Conservation (phyloP, 2,113 vertebrate genomes). For the Halcyon senegalensis region DNA sequence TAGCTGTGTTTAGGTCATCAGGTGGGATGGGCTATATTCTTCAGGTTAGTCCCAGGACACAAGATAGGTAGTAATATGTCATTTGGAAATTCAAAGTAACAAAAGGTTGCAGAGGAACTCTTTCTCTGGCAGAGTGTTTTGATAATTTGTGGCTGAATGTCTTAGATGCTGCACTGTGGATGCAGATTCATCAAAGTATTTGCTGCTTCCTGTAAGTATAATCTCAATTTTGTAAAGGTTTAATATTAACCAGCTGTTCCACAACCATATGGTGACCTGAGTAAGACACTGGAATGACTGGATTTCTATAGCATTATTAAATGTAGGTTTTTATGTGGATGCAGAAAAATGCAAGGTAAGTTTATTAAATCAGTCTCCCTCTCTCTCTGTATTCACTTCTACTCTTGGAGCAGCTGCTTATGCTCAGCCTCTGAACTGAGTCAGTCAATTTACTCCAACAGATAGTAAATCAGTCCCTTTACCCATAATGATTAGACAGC, state of each 20-base stretch:
- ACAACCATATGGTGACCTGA: slow-evolving; percentile 18
- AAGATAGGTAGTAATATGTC: background rate
- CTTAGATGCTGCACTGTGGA: background rate
- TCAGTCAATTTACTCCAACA: slow-evolving; percentile 9
- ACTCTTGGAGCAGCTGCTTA: slow-evolving; percentile 12
- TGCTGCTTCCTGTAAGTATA: background rate
- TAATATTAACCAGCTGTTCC: slow-evolving; percentile 31
- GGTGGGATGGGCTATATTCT: background rate
- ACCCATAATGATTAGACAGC: background rate
- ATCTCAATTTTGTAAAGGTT: slow-evolving; percentile 16
- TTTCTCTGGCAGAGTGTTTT: background rate
- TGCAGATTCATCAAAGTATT: background rate
- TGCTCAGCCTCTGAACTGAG: background rate
- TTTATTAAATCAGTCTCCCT: background rate
- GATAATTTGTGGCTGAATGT: background rate
- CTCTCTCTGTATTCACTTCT: background rate
- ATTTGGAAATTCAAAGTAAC: background rate
- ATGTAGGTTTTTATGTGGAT: background rate
- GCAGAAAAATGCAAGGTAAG: background rate
- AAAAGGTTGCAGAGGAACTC: background rate
- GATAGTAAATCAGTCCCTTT: slow-evolving; percentile 12
- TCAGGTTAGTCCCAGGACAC: background rate
- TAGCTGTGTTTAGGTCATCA: background rate
- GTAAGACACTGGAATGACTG: background rate
- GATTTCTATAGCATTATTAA: background rate